phyloP scores from a whole-genome alignment of 1,140 invertebrate species.

The Calephelis nemesis region DNA sequence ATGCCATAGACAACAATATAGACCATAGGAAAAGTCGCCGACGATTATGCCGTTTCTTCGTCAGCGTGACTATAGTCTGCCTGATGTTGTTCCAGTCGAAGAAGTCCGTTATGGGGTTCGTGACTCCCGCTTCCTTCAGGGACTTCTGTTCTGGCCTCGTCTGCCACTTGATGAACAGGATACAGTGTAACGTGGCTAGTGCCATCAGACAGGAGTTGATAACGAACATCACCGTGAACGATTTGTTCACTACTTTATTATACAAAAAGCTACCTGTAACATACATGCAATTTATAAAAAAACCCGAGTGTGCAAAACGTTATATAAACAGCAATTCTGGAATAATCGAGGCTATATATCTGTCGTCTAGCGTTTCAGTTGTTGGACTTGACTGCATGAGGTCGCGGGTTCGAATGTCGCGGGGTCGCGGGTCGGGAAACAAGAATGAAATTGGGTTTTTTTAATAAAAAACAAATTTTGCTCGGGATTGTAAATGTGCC shows the following conservation, averaged over 20 bases:
- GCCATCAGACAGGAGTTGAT: constrained; percentile 83
- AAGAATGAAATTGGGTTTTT: too few relatives aligned
- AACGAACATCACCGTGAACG: constrained; percentile 85
- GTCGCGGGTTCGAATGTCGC: too few relatives aligned
- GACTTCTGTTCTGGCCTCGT: constrained; percentile 82
- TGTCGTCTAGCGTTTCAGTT: too few relatives aligned
- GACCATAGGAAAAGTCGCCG: constrained; percentile 82
- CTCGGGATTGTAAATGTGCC: too few relatives aligned
- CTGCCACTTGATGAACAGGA: constrained; percentile 82
- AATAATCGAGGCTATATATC: too few relatives aligned
- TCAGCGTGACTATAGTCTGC: constrained; percentile 81
- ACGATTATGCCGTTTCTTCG: constrained; percentile 77
- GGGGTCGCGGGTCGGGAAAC: too few relatives aligned
- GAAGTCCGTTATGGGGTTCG: constrained; percentile 83
- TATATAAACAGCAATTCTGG: too few relatives aligned
- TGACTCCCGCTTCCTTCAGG: constrained; percentile 75
- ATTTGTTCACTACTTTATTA: constrained; percentile 73
- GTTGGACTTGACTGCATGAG: too few relatives aligned
- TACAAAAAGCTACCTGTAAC: constrained; percentile 61
- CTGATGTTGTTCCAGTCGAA: constrained; percentile 84
- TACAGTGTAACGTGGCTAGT: constrained; percentile 82
- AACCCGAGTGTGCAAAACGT: too few relatives aligned
- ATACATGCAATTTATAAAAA: constrained; percentile 4
- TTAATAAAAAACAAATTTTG: too few relatives aligned
- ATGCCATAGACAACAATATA: constrained; percentile 83